A percentile compares a stretch with the other conserved stretches of the same genome.
Conservation (phyloP, 92 coral and sea anemone genomes). For the Epizoanthus scotinus region DNA sequence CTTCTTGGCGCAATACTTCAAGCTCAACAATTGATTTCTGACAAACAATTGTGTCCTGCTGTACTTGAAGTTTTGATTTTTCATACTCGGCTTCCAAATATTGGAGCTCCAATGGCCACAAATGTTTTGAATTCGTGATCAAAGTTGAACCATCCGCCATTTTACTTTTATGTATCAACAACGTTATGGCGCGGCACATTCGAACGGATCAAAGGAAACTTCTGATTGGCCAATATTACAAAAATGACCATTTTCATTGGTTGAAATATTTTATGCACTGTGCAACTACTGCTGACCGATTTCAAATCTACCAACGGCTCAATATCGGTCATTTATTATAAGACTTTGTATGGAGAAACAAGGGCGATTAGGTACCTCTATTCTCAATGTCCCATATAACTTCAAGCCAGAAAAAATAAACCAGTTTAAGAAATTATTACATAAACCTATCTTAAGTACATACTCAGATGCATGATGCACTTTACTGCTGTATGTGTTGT, state of each 20-base stretch:
- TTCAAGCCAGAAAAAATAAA: too few relatives aligned
- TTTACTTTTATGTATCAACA: conserved; percentile 32
- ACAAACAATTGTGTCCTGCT: conserved; percentile 74
- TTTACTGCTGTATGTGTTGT: too few relatives aligned
- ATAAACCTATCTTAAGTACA: too few relatives aligned
- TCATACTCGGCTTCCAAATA: conserved; percentile 81
- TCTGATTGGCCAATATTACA: conserved; percentile 38
- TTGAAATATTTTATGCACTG: conserved; percentile 36
- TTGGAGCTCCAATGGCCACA: conserved; percentile 67
- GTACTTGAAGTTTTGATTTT: conserved; percentile 70
- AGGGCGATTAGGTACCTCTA: too few relatives aligned
- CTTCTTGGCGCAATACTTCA: conserved; percentile 68
- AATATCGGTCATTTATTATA: too few relatives aligned
- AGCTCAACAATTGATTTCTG: conserved; percentile 70
- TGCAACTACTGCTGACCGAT: too few relatives aligned
- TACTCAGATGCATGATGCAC: too few relatives aligned
- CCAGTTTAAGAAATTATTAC: too few relatives aligned
- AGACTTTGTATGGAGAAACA: too few relatives aligned
- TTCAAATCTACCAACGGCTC: too few relatives aligned
- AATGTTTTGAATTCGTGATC: conserved; percentile 22
- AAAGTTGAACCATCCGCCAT: conserved; percentile 64
- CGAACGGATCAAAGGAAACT: conserved; percentile 37
- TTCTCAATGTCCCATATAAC: too few relatives aligned
- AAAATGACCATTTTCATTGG: conserved; percentile 19
- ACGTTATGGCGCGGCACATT: conserved; percentile 20